phyloP scores from a whole-genome alignment of 2,888 invertebrate species.

The Macrosiphum euphorbiae region DNA sequence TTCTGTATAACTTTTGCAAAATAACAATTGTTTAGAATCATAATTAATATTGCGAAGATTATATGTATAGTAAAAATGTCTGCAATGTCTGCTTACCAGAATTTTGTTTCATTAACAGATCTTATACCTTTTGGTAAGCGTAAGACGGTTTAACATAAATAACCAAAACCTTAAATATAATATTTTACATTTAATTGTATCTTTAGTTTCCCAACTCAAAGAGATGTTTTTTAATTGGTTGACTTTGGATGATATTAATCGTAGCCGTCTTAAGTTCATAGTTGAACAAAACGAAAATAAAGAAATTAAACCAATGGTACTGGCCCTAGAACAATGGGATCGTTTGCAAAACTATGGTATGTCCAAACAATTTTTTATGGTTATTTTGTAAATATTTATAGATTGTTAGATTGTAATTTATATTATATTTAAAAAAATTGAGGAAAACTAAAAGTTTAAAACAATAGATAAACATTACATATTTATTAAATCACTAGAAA shows the following conservation, averaged over 20 bases:
- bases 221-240: constrained; percentile 34
- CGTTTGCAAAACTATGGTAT: constrained; percentile 36
- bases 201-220: constrained; percentile 25
- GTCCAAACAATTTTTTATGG: not conserved
- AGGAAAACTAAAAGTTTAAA: not conserved
- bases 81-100: not conserved
- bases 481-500: not conserved
- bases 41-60: constrained; percentile 64
- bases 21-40: not conserved
- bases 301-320: constrained; percentile 13
- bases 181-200: not conserved
- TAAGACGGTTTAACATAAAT: not conserved
- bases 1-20: not conserved
- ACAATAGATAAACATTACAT: not conserved
- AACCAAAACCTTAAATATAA: not conserved
- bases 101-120: not conserved
- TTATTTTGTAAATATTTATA: not conserved
- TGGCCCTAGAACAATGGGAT: constrained; percentile 43
- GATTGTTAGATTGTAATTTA: not conserved
- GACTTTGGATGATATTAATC: not conserved
- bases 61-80: constrained; percentile 6
- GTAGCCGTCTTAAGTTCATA: not conserved
- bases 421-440: not conserved
- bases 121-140: constrained; percentile 42
- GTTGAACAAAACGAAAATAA: not conserved